phyloP scores from a whole-genome alignment of 2,888 invertebrate genomes.

The Scaptomyza polygonia region DNA sequence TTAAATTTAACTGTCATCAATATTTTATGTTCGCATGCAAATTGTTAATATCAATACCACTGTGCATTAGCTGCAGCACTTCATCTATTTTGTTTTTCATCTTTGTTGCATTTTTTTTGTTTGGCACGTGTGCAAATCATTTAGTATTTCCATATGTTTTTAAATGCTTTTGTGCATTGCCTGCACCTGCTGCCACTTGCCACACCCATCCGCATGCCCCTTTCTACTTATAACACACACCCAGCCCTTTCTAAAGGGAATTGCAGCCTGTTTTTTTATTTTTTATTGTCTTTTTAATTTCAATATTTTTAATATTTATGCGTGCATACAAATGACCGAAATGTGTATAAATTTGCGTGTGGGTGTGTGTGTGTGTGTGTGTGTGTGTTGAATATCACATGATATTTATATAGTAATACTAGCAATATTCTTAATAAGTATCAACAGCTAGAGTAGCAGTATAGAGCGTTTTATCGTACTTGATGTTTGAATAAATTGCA shows the following conservation, averaged over 20 bases:
- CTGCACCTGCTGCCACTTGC: slow-evolving; percentile 35
- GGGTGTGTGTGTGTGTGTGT: not conserved
- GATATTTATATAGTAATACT: no score
- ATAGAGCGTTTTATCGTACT: no score
- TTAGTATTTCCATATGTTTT: slow-evolving; percentile 51
- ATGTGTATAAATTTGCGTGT: no score
- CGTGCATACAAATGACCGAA: not conserved
- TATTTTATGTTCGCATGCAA: not conserved
- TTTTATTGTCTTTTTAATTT: slow-evolving; percentile 9
- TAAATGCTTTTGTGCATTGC: slow-evolving; percentile 42
- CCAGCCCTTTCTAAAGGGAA: not conserved
- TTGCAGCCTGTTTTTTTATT: not conserved
- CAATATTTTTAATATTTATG: slow-evolving; percentile 6
- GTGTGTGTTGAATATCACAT: not conserved
- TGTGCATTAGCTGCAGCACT: slow-evolving; percentile 14
- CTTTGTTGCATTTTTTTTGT: slow-evolving; percentile 1
- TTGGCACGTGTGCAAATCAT: slow-evolving; percentile 51
- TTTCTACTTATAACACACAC: not conserved
- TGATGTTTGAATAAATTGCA: no score
- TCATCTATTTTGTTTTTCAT: not conserved
- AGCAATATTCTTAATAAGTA: no score
- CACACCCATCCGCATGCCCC: not conserved
- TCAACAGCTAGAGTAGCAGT: no score
- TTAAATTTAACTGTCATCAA: not conserved
- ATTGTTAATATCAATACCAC: slow-evolving; percentile 11